phyloP scores from a whole-genome alignment of 1,140 invertebrate species.

The Camponotus floridanus region DNA sequence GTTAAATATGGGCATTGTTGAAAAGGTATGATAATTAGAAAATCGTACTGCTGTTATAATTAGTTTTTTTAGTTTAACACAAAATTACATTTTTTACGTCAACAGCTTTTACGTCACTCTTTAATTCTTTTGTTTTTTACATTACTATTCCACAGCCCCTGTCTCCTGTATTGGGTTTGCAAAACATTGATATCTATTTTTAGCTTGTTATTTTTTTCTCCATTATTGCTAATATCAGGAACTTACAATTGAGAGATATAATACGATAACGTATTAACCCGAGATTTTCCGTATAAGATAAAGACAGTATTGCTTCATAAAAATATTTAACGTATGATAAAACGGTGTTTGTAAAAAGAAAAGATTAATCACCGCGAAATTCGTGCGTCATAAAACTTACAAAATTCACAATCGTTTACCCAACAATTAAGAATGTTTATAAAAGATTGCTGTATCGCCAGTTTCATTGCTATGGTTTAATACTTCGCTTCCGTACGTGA shows the following conservation, averaged over 20 bases:
- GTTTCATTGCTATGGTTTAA: background rate
- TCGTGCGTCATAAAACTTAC: background rate
- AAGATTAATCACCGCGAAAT: background rate
- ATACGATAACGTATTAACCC: background rate
- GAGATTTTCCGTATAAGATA: background rate
- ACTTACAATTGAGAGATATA: background rate
- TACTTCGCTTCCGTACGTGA: background rate
- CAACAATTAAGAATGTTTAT: background rate
- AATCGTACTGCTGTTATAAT: background rate
- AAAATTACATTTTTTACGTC: slow-evolving; percentile 1
- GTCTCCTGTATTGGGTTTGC: background rate
- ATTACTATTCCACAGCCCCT: no score
- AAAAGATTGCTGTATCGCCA: background rate
- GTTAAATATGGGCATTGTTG: slow-evolving; percentile 4
- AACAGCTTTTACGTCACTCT: background rate
- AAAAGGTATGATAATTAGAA: background rate
- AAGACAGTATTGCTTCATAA: background rate
- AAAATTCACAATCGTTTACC: background rate
- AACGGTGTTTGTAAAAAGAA: background rate
- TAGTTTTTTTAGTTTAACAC: background rate
- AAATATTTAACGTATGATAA: background rate
- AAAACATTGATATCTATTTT: background rate
- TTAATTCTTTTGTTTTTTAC: background rate
- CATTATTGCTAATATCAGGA: background rate
- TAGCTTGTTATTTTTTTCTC: background rate